Percentiles rank a stretch among this genome's conserved stretches.
Evolutionary conservation across 2,888 invertebrate genomes (phyloP).

Genomic region (Athalia rosae): DNA sequence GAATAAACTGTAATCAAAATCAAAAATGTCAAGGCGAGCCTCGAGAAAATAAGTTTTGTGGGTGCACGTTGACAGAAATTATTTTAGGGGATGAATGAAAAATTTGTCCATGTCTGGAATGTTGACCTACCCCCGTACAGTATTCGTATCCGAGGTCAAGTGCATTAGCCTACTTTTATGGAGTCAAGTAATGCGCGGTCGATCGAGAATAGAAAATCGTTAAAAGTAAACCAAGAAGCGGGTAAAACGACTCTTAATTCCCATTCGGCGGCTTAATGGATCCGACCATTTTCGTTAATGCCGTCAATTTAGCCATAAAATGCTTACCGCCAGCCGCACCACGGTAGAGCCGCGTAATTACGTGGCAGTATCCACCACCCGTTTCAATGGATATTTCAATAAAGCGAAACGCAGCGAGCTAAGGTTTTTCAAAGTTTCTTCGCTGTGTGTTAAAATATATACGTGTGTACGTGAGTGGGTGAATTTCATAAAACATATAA

Average conservation of each 20-base stretch:
- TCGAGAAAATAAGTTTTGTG: no score
- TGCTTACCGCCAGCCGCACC: constrained; percentile 24
- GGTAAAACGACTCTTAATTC: constrained; percentile 43
- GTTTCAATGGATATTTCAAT: constrained; percentile 44
- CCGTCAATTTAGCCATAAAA: constrained; percentile 43
- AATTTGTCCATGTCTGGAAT: no score
- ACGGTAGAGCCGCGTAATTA: constrained; percentile 26
- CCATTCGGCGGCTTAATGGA: constrained; percentile 42
- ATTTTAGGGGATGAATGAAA: no score
- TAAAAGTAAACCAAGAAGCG: constrained; percentile 15
- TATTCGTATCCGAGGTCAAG: not conserved
- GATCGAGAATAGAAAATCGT: constrained; percentile 33
- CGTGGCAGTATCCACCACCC: constrained; percentile 35
- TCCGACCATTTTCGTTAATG: constrained; percentile 43
- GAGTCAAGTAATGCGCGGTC: not conserved
- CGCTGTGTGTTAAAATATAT: not conserved
- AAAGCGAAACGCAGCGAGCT: constrained; percentile 27
- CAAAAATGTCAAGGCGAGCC: no score
- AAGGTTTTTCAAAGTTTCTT: constrained; percentile 33
- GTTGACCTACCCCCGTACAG: no score
- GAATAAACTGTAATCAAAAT: no score
- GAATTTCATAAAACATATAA: no score
- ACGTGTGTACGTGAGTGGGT: not conserved
- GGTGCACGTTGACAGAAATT: no score
- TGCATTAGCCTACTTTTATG: not conserved